phyloP scores from a whole-genome alignment of 2,888 invertebrate species.

The Halictus ligatus region DNA sequence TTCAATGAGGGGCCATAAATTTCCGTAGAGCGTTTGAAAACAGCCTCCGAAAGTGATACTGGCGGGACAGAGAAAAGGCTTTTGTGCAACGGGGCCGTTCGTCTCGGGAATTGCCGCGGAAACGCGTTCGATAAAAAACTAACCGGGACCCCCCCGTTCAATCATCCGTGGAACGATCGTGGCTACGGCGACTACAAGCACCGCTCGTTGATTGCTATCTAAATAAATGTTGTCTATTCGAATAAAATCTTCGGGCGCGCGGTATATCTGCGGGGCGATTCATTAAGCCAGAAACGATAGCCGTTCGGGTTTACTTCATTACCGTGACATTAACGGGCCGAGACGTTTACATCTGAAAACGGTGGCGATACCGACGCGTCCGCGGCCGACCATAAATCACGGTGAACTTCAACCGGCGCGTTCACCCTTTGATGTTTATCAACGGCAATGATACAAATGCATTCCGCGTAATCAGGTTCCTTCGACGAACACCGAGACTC shows the following conservation, averaged over 20 bases:
- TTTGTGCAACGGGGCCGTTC: constrained; percentile 31
- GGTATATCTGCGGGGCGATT: constrained; percentile 31
- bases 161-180: constrained; percentile 30
- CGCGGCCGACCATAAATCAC: constrained; percentile 45
- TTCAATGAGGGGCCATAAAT: constrained; percentile 79
- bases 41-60: constrained; percentile 73
- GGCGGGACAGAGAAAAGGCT: constrained; percentile 52
- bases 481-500: constrained; percentile 17
- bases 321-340: constrained; percentile 49
- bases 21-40: constrained; percentile 75
- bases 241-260: constrained; percentile 12
- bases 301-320: constrained; percentile 36
- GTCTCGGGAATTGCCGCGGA: constrained; percentile 38
- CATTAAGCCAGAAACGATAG: constrained; percentile 29
- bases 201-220: constrained; percentile 22
- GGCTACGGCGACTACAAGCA: background rate
- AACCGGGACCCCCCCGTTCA: constrained; percentile 10
- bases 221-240: constrained; percentile 23
- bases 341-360: constrained; percentile 53
- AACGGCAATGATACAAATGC: constrained; percentile 57
- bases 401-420: constrained; percentile 50
- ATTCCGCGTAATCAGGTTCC: constrained; percentile 58
- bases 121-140: constrained; percentile 35
- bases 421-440: constrained; percentile 59
- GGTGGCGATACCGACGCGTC: constrained; percentile 49